Evolutionary conservation across 2,797 vertebrate genomes (phyloP).

Genomic region (Meriones psammophilus): DNA sequence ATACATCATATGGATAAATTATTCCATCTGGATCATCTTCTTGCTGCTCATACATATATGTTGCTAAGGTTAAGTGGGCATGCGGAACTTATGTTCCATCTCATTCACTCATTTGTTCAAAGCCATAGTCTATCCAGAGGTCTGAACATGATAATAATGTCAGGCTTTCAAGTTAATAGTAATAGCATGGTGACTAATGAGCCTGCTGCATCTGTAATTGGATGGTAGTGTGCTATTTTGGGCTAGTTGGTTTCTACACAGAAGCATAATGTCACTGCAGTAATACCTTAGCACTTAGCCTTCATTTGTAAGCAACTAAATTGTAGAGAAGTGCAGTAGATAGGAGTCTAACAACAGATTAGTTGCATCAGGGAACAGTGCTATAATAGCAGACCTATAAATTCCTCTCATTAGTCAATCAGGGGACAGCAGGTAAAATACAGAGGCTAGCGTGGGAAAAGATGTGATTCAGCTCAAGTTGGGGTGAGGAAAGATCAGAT

Average conservation of each 20-base stretch:
- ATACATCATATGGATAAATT: neutral
- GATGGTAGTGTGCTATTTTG: neutral
- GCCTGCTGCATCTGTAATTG: neutral
- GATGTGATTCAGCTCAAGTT: neutral
- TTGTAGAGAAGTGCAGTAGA: neutral
- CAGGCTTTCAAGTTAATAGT: slow-evolving; percentile 28
- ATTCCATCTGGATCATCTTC: neutral
- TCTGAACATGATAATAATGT: neutral
- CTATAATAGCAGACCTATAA: slow-evolving; percentile 46
- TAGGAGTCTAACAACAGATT: slow-evolving; percentile 12
- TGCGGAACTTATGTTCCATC: neutral
- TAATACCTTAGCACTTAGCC: neutral
- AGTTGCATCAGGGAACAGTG: neutral
- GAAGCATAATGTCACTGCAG: slow-evolving; percentile 3
- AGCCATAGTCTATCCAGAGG: neutral
- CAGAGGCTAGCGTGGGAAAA: neutral
- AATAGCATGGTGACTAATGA: slow-evolving; percentile 7
- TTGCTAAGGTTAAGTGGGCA: slow-evolving; percentile 16
- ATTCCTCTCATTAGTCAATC: slow-evolving; percentile 18
- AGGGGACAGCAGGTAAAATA: slow-evolving; percentile 29
- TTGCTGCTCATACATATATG: neutral
- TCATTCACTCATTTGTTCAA: slow-evolving; percentile 6
- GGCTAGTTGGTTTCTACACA: neutral
- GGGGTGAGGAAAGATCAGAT: neutral
- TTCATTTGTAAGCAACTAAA: slow-evolving; percentile 50